Base-by-base conservation (phyloP, 2,113 vertebrate species). In the Maccullochella peelii region DNA sequence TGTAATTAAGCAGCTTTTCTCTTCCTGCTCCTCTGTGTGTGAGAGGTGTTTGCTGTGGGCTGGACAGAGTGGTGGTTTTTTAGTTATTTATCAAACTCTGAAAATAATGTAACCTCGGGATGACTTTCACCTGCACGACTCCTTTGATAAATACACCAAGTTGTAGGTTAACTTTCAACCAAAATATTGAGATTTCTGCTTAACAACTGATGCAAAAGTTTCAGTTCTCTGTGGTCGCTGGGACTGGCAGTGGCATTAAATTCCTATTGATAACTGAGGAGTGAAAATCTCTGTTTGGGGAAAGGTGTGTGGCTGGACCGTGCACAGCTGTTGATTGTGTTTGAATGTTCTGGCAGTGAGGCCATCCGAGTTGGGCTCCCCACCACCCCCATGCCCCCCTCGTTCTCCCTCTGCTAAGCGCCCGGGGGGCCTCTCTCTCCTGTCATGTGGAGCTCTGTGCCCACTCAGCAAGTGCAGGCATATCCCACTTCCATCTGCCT, bases 391-490 rank as follows among this genome's bases (percentile, higher is more conserved):
- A 3, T 8, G 0, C 65, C 38, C 65, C 77, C 50, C 71, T 5
- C 12, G 1, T 77, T 58, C 73, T 83, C 80, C 82, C 89, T 73
- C 82, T 73, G 80, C 86, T 68, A 82, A 88, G 86, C 86, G 77
- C 89, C 92, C 92, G 52, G 76, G 91, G 93, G 93, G 92, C 89
- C 91, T 83, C 86, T 82, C 87, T 80, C 90, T 84, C 83, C 90
- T 84, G 93, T 95, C 94, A 95, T 92, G 91, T 94, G 91, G 88
- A 93, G 93, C 89, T 88, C 90, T 89, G 91, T 95, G 94, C 95
- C 94, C 95, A 95, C 94, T 95, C 94, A 96, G 95, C 95, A 96
- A 95, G 95, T 95, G 93, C 91, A 94, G 94, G 88, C 95, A 94
- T 93, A 95, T 95, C 94, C 93, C 90, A 91, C 93, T 95, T 94